Base-by-base conservation (phyloP, 2,888 invertebrate genomes). In the Andrena dorsata region DNA sequence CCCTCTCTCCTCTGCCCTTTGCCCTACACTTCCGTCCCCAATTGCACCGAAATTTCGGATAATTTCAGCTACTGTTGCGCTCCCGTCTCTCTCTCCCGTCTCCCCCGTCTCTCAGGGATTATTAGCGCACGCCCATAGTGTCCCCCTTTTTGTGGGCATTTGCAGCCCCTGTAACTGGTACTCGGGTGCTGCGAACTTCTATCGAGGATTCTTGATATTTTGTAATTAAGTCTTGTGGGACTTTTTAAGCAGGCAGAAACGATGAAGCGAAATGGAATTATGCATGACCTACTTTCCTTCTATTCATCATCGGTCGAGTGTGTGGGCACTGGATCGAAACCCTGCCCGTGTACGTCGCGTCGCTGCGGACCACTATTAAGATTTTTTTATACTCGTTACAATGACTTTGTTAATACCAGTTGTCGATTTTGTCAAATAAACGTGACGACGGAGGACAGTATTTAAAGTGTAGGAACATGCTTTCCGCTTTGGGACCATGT, bases 11-110 rank as follows among this genome's bases (percentile, higher is more conserved):
- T 3, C 10, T 53, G 30, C 32, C 49, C 70, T 41, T 73, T 23
- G 10, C 61, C 10, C 75, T 49, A 10, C 77, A 47, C 71, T 64
- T 74, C 65, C 75, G 82, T 51, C 63, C 77, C 76, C 84, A 82
- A 84, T 87, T 86, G 73, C 80, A 32, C 53, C 71, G 80, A 87
- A 87, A 87, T 87, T 87, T 86, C 84, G 74, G 76, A 87, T 84
- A 87, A 87, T 87, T 87, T 78, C 75, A 73, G 76, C 82, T 28
- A 80, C 75, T 84, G 70, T 61, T 51, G 49, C 35, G 41, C 69
- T 23, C 73, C 2, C 71, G 23, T 41, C 41, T 41, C 41, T 41
- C 41, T 41, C 41, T 4, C 13, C 13, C 41, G 41, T 13, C 41
- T 41, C 41, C 1, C 13, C 16, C 69, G 49, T 26, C 69, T 51